Evolutionary conservation across 2,113 vertebrate genomes (phyloP), one percentile per base, ranked within the genome.

Genomic region (Grammomys surdaster): DNA sequence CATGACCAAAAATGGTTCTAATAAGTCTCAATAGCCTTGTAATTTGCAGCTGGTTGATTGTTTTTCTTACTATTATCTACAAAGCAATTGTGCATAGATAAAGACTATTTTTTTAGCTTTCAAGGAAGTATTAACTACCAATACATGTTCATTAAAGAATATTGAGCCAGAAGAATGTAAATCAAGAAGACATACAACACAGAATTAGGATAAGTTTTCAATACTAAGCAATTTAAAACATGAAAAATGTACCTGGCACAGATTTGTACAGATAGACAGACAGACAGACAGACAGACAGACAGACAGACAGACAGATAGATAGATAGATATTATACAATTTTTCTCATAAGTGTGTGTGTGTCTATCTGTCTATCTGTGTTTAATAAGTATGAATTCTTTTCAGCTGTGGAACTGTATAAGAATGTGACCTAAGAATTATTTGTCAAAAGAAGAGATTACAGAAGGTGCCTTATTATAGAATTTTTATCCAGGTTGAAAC

Each of bases 111-210:
- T 98, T 99, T 98, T 98, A 96, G 98, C 98, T 98, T 98, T 99
- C 98, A 98, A 99, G 99, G 98, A 99, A 99, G 98, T 99, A 99
- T 99, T 99, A 99, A 99, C 98, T 97, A 86, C 95, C 96, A 98
- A 98, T 97, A 98, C 97, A 98, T 99, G 99, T 99, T 99, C 98
- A 99, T 99, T 99, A 99, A 99, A 98, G 98, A 98, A 98, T 98
- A 98, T 96, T 97, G 98, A 98, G 98, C 98, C 96, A 98, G 98
- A 98, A 98, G 84, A 94, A 56, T 97, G 96, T 96, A 97, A 93
- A 80, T 95, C 93, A 96, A 96, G 95, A 93, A 73, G 22, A 90
- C 1, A 73, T 96, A 92, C 87, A 97, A 73, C 69, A n/a, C 84
- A 31, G 82, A 92, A 97, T 65, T n/a, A 80, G 60, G 54, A 48